These are phyloP conservation scores for Eurois occulta DNA, from an alignment of 2,888 invertebrate species.

Conservation along the genomic window DNA sequence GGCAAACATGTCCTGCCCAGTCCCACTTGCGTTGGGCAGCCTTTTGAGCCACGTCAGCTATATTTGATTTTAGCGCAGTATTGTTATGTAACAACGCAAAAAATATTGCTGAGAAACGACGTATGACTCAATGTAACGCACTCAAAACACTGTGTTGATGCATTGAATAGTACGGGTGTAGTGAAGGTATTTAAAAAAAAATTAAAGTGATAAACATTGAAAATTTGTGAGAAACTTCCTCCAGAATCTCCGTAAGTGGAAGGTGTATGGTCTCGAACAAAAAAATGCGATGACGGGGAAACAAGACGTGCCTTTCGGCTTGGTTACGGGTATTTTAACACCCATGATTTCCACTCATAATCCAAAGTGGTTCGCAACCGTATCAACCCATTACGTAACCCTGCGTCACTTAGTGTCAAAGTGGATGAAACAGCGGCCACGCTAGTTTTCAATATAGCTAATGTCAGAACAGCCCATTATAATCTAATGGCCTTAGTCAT, in stretches of 20 bases:
- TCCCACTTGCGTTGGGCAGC: no score
- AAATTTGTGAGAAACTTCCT: not conserved
- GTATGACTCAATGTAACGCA: not conserved
- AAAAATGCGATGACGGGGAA: not conserved
- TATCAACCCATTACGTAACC: constrained; percentile 44
- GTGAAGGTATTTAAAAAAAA: no score
- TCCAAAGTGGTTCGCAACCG: constrained; percentile 23
- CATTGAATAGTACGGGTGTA: not conserved
- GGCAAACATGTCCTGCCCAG: no score
- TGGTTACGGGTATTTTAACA: not conserved
- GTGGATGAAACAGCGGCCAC: constrained; percentile 64
- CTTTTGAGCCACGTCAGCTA: no score
- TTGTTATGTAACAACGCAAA: no score
- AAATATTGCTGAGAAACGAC: not conserved
- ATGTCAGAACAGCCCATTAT: constrained; percentile 69
- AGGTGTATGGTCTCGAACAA: not conserved
- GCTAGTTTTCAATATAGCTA: constrained; percentile 69
- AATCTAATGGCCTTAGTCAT: constrained; percentile 80
- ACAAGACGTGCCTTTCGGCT: not conserved
- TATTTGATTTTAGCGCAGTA: no score
- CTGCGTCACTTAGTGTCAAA: constrained; percentile 63
- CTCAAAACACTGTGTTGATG: not conserved
- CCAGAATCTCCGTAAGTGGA: not conserved
- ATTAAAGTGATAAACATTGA: no score
- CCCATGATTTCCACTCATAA: constrained; percentile 6